Conservation (phyloP, 2,888 invertebrate species). For the Caenorhabditis sp. region DNA sequence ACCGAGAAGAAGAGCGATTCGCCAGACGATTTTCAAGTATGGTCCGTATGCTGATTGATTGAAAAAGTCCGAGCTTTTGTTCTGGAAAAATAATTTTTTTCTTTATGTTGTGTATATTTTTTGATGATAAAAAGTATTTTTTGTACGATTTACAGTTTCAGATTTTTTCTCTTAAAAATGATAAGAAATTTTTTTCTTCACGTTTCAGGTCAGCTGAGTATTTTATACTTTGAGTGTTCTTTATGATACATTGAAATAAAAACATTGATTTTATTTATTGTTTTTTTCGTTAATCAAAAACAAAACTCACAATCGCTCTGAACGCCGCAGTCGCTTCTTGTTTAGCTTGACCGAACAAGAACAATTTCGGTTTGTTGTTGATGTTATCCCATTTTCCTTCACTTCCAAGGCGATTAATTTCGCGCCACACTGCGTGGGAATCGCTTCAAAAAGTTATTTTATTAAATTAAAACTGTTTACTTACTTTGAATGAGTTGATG, state of each 20-base stretch:
- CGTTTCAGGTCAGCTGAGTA: background rate
- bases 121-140: background rate
- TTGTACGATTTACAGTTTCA: no score
- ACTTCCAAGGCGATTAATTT: constrained; percentile 60
- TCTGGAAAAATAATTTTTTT: constrained; percentile 1
- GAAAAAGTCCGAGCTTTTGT: constrained; percentile 46
- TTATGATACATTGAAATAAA: constrained; percentile 1
- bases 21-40: constrained; percentile 48
- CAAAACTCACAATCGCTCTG: constrained; percentile 42
- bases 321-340: constrained; percentile 51
- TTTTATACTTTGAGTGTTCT: background rate
- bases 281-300: no score
- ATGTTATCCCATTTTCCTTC: constrained; percentile 66
- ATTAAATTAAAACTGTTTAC: constrained; percentile 11
- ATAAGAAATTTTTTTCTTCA: no score
- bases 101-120: background rate
- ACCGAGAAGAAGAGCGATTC: constrained; percentile 45
- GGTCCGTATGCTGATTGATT: constrained; percentile 51
- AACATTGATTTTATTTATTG: no score
- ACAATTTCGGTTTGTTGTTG: constrained; percentile 60
- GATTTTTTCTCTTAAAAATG: no score
- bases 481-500: constrained; percentile 35
- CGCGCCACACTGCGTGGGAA: constrained; percentile 46
- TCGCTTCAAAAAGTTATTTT: constrained; percentile 12
- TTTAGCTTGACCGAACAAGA: constrained; percentile 52